A percentile compares a stretch with the other conserved stretches of the same genome.
Conservation (phyloP, 2,113 vertebrate species). For the Periophthalmus modestus region DNA sequence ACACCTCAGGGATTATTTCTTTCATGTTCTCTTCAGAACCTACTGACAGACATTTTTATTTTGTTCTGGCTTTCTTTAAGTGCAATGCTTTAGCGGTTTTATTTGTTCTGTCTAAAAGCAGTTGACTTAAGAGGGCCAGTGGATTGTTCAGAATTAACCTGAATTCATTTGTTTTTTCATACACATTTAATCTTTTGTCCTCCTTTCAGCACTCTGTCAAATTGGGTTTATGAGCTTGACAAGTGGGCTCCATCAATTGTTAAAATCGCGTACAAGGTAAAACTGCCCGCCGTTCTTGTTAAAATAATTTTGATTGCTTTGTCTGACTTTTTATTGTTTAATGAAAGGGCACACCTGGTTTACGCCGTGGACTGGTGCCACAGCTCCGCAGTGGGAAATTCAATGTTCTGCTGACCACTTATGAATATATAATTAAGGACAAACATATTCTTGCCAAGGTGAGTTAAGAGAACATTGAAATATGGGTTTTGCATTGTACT, state of each 20-base stretch:
- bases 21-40: background rate
- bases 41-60: background rate
- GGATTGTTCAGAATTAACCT: too few relatives aligned
- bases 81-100: background rate
- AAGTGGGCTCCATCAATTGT: slow-evolving; percentile 98
- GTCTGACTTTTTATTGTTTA: background rate
- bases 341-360: slow-evolving; percentile 88
- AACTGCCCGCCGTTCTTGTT: slow-evolving; percentile 1
- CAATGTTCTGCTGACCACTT: slow-evolving; percentile 95
- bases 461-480: slow-evolving; percentile 21
- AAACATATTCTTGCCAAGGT: slow-evolving; percentile 99
- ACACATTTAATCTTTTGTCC: slow-evolving; percentile 24
- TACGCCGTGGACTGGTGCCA: slow-evolving; percentile 91
- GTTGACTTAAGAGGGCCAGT: too few relatives aligned
- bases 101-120: too few relatives aligned
- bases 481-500: background rate
- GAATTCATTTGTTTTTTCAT: background rate
- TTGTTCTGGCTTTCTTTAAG: background rate
- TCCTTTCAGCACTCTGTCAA: slow-evolving; percentile 88
- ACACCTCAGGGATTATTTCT: background rate
- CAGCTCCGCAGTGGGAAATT: slow-evolving; percentile 96
- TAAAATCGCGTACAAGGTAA: slow-evolving; percentile 98
- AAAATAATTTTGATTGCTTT: background rate
- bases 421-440: slow-evolving; percentile 99
- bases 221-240: slow-evolving; percentile 97